Base-by-base conservation (phyloP, 2,797 vertebrate species). In the Peromyscus aztecus region DNA sequence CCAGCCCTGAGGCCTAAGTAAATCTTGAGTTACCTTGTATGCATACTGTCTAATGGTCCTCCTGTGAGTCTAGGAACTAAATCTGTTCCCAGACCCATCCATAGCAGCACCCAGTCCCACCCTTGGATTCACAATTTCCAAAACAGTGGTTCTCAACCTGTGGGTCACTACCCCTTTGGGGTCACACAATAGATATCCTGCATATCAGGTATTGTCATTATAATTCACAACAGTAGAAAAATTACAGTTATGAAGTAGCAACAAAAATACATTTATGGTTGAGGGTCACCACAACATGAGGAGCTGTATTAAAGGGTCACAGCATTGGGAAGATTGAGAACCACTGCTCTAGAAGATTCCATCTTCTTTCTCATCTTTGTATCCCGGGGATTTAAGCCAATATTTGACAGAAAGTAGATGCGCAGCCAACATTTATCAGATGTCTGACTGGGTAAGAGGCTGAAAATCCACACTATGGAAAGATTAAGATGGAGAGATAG, bases 401-500 rank as follows among this genome's bases (percentile, higher is more conserved):
- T 7, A 61, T 81, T 94, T 49, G 55, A 90, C 57, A 49, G 24
- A 34, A 63, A 69, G 61, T 31, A 87, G 71, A 61, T 46, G 43
- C n/a, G 23, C 19, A 29, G 52, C 55, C 86, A 69, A 8, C 63
- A 37, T 71, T 94, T 91, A 93, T 91, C 78, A 81, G 69, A 61
- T 46, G 43, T 63, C 46, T 49, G 82, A 83, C 34, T 81, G 67
- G 43, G 57, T 0, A 2, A 82, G 76, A 91, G 10, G 31, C 61
- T 88, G 59, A 94, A 96, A 90, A 94, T 85, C 88, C 83, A 71
- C 71, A 43, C 40, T 4, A 61, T 0, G 10, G 69, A 75, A 73
- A 85, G 73, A 92, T 90, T 89, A 37, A 81, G 95, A 73, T 11
- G n/a, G 69, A 83, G 69, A 76, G 52, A n/a, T 4, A 88, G 52